A percentile compares a stretch with the other conserved stretches of the same genome.
phyloP scores from a whole-genome alignment of 2,113 vertebrate species.

The Seriola dumerili region DNA sequence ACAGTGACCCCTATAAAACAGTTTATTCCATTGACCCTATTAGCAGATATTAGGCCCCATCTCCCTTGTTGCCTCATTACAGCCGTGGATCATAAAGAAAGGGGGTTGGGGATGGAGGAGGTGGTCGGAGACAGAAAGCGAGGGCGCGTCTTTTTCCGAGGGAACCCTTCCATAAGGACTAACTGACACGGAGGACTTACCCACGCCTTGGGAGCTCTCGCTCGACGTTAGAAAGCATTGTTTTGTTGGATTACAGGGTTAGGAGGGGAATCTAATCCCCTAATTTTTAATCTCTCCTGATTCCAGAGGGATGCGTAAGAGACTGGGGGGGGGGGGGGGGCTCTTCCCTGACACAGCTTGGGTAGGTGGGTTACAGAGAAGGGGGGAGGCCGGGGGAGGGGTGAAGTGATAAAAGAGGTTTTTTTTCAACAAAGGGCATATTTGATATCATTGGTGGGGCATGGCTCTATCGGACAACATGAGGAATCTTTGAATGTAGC shows the following conservation, averaged over 20 bases:
- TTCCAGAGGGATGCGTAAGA: slow-evolving; percentile 77
- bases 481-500: neutral
- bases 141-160: slow-evolving; percentile 75
- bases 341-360: slow-evolving; percentile 75
- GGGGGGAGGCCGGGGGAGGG: slow-evolving; percentile 40
- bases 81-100: slow-evolving; percentile 61
- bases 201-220: slow-evolving; percentile 76
- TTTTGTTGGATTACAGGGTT: slow-evolving; percentile 84
- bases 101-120: slow-evolving; percentile 67
- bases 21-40: slow-evolving; percentile 81
- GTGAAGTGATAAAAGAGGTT: slow-evolving; percentile 57
- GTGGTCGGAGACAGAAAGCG: slow-evolving; percentile 65
- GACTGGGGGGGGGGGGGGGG: slow-evolving; percentile 61
- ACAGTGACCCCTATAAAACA: slow-evolving; percentile 73
- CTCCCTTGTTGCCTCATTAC: slow-evolving; percentile 84
- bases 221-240: slow-evolving; percentile 80
- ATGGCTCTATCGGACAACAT: slow-evolving; percentile 39
- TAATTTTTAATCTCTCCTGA: slow-evolving; percentile 85
- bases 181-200: slow-evolving; percentile 80
- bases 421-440: slow-evolving; percentile 77
- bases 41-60: slow-evolving; percentile 80
- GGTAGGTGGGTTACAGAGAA: slow-evolving; percentile 70
- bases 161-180: slow-evolving; percentile 84
- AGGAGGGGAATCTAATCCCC: slow-evolving; percentile 83
- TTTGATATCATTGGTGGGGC: slow-evolving; percentile 54